Percentiles rank a stretch among this genome's conserved stretches.
phyloP scores from a whole-genome alignment of 2,888 invertebrate genomes.

The Plagodis pulveraria region DNA sequence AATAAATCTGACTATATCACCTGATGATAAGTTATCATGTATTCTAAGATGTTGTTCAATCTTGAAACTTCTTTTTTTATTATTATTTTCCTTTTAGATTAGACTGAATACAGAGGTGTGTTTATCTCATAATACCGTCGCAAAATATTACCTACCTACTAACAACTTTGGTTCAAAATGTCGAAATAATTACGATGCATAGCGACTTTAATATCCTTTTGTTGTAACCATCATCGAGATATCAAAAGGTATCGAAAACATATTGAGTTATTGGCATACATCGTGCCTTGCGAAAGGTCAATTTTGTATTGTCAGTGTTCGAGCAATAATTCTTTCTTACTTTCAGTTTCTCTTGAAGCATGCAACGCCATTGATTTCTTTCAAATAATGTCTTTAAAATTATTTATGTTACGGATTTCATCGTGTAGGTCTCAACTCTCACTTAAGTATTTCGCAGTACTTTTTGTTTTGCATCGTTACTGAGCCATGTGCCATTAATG shows the following conservation, averaged over 20 bases:
- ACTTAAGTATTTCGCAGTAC: constrained; percentile 22
- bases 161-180: background rate
- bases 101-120: too few relatives aligned
- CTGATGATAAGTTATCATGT: too few relatives aligned
- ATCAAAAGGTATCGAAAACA: constrained; percentile 50
- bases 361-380: constrained; percentile 36
- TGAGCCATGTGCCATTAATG: too few relatives aligned
- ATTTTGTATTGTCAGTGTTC: constrained; percentile 52
- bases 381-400: constrained; percentile 39
- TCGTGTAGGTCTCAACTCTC: constrained; percentile 32
- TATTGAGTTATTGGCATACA: constrained; percentile 56
- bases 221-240: constrained; percentile 35
- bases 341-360: constrained; percentile 44
- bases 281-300: constrained; percentile 56
- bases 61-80: too few relatives aligned
- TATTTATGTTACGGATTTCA: constrained; percentile 35
- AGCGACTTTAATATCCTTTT: constrained; percentile 31
- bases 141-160: too few relatives aligned
- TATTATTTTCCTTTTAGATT: too few relatives aligned
- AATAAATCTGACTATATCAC: too few relatives aligned
- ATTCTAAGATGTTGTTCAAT: too few relatives aligned
- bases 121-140: too few relatives aligned
- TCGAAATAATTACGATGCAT: constrained; percentile 9
- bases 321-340: constrained; percentile 49
- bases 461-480: constrained; percentile 2